These are phyloP conservation scores for Chaetodon auriga DNA, from an alignment of 2,113 vertebrate genomes.

Conservation along the genomic window DNA sequence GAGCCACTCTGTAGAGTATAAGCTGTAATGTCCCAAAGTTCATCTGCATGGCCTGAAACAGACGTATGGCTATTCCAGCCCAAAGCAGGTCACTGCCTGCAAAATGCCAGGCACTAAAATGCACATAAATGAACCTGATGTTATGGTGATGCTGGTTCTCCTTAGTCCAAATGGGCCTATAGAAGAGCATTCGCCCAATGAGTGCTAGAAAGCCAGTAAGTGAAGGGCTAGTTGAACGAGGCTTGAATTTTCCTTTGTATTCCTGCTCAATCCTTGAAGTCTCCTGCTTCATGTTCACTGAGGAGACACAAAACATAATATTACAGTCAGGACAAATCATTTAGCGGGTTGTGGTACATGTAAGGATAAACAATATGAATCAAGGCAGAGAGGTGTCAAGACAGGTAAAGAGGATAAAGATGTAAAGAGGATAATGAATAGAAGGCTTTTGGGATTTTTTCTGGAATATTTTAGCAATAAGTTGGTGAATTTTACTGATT, in stretches of 20 bases:
- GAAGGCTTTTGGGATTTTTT: neutral
- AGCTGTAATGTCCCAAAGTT: conserved; percentile 89
- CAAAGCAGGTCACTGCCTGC: conserved; percentile 94
- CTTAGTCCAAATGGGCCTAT: conserved; percentile 85
- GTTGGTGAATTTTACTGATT: neutral
- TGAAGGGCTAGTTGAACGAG: conserved; percentile 57
- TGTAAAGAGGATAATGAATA: neutral
- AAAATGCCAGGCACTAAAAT: conserved; percentile 97
- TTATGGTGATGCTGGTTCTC: conserved; percentile 83
- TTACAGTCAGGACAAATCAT: neutral
- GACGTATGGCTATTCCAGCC: conserved; percentile 91
- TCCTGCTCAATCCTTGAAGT: conserved; percentile 67
- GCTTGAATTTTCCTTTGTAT: conserved; percentile 18
- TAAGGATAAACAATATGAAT: neutral
- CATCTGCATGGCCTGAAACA: conserved; percentile 86
- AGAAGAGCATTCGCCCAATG: conserved; percentile 86
- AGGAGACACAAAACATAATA: conserved; percentile 37
- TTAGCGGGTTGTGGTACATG: neutral
- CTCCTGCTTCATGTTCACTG: conserved; percentile 80
- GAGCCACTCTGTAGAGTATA: conserved; percentile 85
- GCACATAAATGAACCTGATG: conserved; percentile 89
- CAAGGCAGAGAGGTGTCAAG: neutral
- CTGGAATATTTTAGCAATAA: neutral
- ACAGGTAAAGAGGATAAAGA: neutral
- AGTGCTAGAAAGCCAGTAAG: conserved; percentile 69